Conservation (phyloP, 2,113 vertebrate genomes). For the Hipposideros armiger region DNA sequence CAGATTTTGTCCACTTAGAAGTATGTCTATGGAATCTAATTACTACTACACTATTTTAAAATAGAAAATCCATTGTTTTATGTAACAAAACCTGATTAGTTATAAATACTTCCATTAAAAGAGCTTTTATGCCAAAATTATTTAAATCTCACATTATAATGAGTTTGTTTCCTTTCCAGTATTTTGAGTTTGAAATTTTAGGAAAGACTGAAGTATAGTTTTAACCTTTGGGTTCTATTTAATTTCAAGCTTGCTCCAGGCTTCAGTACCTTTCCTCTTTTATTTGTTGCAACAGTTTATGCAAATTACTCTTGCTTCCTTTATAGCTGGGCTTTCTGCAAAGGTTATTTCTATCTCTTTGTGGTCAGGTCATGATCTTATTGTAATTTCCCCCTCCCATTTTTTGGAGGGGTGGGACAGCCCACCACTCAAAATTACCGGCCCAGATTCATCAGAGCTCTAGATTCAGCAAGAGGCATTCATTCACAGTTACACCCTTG, state of each 20-base stretch:
- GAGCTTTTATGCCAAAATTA: background rate
- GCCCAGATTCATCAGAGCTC: background rate
- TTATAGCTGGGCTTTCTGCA: conserved; percentile 39
- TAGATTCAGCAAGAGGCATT: conserved; percentile 7
- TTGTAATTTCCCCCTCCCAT: background rate
- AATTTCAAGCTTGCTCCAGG: conserved; percentile 22
- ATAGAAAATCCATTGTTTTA: conserved; percentile 33
- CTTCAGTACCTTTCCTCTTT: conserved; percentile 21
- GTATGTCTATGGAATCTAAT: background rate
- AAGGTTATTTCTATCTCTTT: conserved; percentile 68
- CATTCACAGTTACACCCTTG: background rate
- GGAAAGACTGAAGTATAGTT: background rate
- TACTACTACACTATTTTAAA: conserved; percentile 51
- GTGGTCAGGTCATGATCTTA: background rate
- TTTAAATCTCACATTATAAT: conserved; percentile 42
- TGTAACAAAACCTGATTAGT: background rate
- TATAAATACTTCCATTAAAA: conserved; percentile 45
- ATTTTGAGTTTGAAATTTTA: conserved; percentile 20
- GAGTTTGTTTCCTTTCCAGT: background rate
- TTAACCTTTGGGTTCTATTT: conserved; percentile 12
- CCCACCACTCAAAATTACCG: background rate
- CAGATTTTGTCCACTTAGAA: conserved; percentile 19
- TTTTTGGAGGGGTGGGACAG: background rate
- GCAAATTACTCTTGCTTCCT: conserved; percentile 58
- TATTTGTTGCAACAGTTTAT: conserved; percentile 55